A percentile compares a stretch with the other conserved stretches of the same genome.
Conservation (phyloP, 2,888 invertebrate species). For the Tipula lateralis region DNA sequence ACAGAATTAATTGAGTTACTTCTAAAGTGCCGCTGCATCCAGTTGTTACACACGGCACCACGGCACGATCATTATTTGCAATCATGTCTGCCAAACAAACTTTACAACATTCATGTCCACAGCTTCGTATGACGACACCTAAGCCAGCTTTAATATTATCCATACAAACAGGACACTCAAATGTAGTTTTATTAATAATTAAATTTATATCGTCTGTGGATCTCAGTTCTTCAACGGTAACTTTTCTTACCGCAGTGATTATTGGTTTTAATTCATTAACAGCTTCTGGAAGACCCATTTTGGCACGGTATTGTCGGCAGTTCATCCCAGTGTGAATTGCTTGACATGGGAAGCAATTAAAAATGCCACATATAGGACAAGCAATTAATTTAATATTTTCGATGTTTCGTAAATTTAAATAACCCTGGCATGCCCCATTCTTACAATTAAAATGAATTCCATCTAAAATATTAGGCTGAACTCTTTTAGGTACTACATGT, state of each 20-base stretch:
- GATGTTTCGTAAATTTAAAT: neutral
- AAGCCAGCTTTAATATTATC: neutral
- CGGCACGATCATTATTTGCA: neutral
- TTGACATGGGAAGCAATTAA: neutral
- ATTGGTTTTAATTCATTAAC: neutral
- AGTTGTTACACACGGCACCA: neutral
- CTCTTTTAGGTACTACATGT: neutral
- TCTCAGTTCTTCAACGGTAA: neutral
- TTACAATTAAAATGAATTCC: neutral
- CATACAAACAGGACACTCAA: constrained; percentile 29
- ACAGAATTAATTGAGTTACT: neutral
- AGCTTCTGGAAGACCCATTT: neutral
- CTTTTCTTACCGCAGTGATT: neutral
- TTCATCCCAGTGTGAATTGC: neutral
- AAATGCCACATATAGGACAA: neutral
- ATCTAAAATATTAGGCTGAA: neutral
- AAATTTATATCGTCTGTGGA: neutral
- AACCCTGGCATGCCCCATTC: neutral
- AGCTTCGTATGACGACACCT: constrained; percentile 29
- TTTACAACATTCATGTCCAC: constrained; percentile 29
- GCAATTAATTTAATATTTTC: neutral
- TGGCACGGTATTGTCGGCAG: neutral
- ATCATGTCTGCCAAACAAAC: neutral
- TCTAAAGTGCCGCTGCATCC: neutral
- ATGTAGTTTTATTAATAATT: neutral